A percentile compares a stretch with the other conserved stretches of the same genome.
Conservation (phyloP, 2,113 vertebrate genomes). For the Mustela nigripes region DNA sequence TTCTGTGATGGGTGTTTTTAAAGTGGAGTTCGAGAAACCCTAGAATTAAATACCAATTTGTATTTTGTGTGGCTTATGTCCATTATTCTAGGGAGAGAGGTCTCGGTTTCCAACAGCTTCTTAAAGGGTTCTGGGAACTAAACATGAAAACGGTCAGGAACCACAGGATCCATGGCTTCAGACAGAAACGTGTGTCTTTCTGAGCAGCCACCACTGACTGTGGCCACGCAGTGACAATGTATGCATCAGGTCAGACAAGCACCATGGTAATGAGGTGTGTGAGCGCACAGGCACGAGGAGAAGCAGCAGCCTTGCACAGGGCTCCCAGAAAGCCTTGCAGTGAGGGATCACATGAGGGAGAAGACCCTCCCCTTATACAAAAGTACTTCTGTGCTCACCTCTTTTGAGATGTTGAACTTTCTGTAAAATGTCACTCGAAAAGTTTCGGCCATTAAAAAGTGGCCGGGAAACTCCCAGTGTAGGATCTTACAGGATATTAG, state of each 20-base stretch:
- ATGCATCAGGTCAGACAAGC: neutral
- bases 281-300: neutral
- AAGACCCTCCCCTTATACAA: neutral
- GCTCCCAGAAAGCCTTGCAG: neutral
- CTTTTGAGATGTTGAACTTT: slow-evolving; percentile 48
- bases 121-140: neutral
- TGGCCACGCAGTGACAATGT: neutral
- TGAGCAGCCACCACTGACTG: neutral
- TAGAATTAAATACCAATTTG: slow-evolving; percentile 49
- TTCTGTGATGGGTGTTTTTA: slow-evolving; percentile 18
- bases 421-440: slow-evolving; percentile 60
- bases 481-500: neutral
- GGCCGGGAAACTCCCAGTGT: neutral
- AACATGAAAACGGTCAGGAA: slow-evolving; percentile 36
- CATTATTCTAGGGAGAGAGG: neutral
- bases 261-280: neutral
- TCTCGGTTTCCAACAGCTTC: slow-evolving; percentile 43
- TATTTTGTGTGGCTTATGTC: neutral
- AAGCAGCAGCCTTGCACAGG: neutral
- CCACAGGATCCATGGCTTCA: slow-evolving; percentile 10
- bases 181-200: slow-evolving; percentile 31
- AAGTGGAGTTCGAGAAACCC: slow-evolving; percentile 20
- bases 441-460: neutral
- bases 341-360: neutral
- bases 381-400: slow-evolving; percentile 13